Conservation (phyloP, 2,797 vertebrate genomes). For the Mus caroli region DNA sequence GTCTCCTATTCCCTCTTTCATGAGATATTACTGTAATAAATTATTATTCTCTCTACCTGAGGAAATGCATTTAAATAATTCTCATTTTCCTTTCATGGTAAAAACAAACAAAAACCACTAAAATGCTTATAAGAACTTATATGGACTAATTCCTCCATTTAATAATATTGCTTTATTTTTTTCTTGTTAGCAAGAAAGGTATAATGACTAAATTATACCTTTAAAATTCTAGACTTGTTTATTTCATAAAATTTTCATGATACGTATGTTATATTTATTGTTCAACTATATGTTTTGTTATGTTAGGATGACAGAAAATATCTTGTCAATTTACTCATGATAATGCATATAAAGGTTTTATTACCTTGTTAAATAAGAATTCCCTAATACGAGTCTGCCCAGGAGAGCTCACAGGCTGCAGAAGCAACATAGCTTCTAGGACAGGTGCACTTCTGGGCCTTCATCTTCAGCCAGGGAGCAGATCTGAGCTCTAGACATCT, state of each 20-base stretch:
- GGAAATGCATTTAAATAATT: constrained; percentile 30
- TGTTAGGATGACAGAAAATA: constrained; percentile 27
- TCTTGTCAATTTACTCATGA: constrained; percentile 13
- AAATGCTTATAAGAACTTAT: not conserved
- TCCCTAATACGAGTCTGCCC: no score
- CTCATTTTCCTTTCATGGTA: constrained; percentile 11
- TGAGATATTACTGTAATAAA: constrained; percentile 8
- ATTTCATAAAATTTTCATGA: constrained; percentile 21
- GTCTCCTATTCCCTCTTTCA: not conserved
- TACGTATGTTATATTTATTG: constrained; percentile 40
- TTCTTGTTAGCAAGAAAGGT: constrained; percentile 2
- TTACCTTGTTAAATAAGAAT: not conserved
- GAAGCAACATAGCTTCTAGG: no score
- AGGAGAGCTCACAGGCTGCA: no score
- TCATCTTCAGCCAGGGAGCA: no score
- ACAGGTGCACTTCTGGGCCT: no score
- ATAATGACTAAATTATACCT: constrained; percentile 6
- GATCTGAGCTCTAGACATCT: no score
- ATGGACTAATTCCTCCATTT: not conserved
- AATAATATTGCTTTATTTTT: not conserved
- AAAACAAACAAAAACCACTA: not conserved
- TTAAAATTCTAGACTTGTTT: constrained; percentile 41
- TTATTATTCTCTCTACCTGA: not conserved
- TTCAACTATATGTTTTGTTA: constrained; percentile 56
- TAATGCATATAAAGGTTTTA: constrained; percentile 5